phyloP scores from a whole-genome alignment of 2,113 vertebrate species.

The Phainopepla nitens region DNA sequence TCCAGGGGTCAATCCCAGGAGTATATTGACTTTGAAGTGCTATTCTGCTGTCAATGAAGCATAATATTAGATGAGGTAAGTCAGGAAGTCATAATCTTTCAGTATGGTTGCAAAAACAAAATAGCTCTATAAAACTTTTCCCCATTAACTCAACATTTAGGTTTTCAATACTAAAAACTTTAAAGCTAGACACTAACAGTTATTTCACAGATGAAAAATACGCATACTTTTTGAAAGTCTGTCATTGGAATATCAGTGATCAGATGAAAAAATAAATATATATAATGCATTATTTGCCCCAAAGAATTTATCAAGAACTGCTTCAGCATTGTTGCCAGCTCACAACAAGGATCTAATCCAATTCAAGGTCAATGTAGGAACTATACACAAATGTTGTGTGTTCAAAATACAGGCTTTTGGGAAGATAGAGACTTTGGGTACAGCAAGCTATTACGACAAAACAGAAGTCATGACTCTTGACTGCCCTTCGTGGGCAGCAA shows the following conservation, averaged over 20 bases:
- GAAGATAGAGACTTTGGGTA: not conserved
- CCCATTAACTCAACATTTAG: not conserved
- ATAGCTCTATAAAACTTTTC: not conserved
- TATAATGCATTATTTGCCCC: not conserved
- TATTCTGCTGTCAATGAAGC: not conserved
- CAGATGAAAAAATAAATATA: not conserved
- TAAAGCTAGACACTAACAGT: not conserved
- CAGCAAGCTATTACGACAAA: not conserved
- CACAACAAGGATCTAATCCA: not conserved
- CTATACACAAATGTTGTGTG: not conserved
- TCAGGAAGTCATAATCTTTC: not conserved
- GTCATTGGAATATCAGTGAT: not conserved
- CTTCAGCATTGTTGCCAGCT: not conserved
- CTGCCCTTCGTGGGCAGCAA: not conserved
- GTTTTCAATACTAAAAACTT: not conserved
- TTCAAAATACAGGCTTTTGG: not conserved
- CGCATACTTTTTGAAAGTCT: not conserved
- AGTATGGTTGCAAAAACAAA: not conserved
- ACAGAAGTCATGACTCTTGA: not conserved
- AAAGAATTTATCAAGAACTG: not conserved
- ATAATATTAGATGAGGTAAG: not conserved
- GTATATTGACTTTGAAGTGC: not conserved
- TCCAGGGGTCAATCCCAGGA: not conserved
- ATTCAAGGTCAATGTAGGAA: not conserved
- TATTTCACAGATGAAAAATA: not conserved